Evolutionary conservation across 2,113 vertebrate genomes (phyloP), one percentile per base, ranked within the genome.

Genomic region (Prietella phreatophila): DNA sequence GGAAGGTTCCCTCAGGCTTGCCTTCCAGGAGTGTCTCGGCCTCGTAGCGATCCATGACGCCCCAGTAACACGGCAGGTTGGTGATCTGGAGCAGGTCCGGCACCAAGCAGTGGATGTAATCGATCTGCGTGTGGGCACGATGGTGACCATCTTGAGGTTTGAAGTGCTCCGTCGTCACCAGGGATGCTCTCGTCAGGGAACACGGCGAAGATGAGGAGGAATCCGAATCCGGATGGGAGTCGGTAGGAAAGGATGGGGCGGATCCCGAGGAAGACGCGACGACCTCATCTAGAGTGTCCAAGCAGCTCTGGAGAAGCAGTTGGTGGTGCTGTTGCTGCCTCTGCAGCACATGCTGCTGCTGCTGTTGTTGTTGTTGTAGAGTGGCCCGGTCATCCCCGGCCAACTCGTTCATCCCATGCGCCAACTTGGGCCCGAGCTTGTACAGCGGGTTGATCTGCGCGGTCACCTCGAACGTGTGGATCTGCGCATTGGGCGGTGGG

Each of bases 71-170:
- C 0, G 96, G 92, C 71, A 96, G 92, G 89, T 93, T 95, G 8
- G 95, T 97, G 86, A 97, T 95, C 88, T 93, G 93, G 73, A 95
- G 93, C 81, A 97, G 92, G 83, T 97, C 96, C 0, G 96, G 96
- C 56, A 96, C 96, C 84, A 97, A 91, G 88, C 96, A 96, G 92
- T 96, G 96, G 89, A 96, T 96, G 90, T 96, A 96, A 86, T 96
- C 95, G 0, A 96, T 96, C 90, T 96, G 95, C 3, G 96, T 96
- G 93, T 96, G 96, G 30, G 95, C 92, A 42, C 95, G 95, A 83
- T 95, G 94, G 80, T 95, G 93, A 84, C 92, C 87, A 0, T 95
- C 93, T 2, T 93, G 91, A 33, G 90, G 33, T 71, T 92, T 93
- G 1, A 91, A 87, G 11, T 87, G 87, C 55, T 94, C 94, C 1